A percentile compares a stretch with the other conserved stretches of the same genome.
These are phyloP conservation scores for Zaprionus obscuricornis DNA, from an alignment of 2,888 invertebrate genomes.

Conservation along the genomic window DNA sequence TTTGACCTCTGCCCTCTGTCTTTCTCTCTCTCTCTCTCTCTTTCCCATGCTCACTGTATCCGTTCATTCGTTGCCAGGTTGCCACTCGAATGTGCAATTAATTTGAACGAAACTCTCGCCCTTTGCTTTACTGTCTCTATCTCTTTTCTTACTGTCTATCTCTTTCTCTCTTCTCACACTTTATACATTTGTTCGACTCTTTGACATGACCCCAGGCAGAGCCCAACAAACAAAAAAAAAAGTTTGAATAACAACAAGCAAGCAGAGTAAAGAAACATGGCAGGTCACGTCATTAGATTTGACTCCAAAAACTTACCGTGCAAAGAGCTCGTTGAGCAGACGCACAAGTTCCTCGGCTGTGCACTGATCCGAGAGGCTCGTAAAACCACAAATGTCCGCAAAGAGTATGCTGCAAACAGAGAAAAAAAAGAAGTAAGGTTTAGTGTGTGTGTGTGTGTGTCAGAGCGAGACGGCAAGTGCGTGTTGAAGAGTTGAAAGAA, in stretches of 20 bases:
- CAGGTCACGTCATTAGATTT: conserved; percentile 47
- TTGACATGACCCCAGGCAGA: conserved; percentile 32
- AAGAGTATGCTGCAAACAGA: conserved; percentile 90
- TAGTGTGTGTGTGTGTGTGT: background rate
- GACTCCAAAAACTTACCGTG: conserved; percentile 86
- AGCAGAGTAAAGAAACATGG: background rate
- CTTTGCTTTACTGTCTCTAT: conserved; percentile 14
- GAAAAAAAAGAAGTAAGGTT: background rate
- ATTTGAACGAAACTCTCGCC: conserved; percentile 13
- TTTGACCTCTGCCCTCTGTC: conserved; percentile 27
- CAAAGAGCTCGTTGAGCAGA: conserved; percentile 94
- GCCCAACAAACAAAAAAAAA: too few species aligned
- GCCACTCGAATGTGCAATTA: conserved; percentile 40
- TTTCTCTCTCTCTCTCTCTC: conserved; percentile 15
- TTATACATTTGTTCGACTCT: conserved; percentile 37
- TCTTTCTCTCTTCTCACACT: background rate
- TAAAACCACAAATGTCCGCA: conserved; percentile 97
- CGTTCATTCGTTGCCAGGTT: background rate
- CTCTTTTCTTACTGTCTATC: background rate
- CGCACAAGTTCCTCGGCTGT: conserved; percentile 95
- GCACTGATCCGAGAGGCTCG: conserved; percentile 95
- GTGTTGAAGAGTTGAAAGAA: conserved; percentile 22
- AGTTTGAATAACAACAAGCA: conserved; percentile 2
- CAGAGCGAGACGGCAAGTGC: too few species aligned
- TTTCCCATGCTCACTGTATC: too few species aligned